Evolutionary conservation across 2,797 vertebrate species (phyloP).

Genomic region (Alcedo quadribrachys): DNA sequence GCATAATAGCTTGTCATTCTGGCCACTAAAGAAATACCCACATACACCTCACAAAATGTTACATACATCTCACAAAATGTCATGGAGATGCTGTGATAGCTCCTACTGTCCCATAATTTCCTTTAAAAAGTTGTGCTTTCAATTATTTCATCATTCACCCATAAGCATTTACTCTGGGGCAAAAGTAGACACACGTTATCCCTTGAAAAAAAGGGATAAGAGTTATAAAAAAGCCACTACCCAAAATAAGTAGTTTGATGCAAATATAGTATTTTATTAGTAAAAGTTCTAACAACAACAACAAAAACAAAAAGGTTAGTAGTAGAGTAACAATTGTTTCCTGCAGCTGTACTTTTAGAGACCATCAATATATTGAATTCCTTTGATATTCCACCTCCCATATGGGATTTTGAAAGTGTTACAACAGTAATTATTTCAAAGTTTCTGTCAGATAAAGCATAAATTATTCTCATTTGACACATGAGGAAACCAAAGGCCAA

Average conservation of each 20-base stretch:
- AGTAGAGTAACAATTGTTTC: background rate
- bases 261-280: background rate
- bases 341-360: background rate
- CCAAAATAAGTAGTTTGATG: background rate
- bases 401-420: background rate
- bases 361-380: background rate
- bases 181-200: background rate
- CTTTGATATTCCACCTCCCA: background rate
- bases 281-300: background rate
- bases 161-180: background rate
- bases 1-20: constrained; percentile 32
- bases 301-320: background rate
- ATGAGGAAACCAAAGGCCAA: background rate
- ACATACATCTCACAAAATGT: background rate
- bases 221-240: background rate
- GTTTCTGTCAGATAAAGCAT: background rate
- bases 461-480: background rate
- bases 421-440: background rate
- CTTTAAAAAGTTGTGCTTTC: background rate
- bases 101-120: constrained; percentile 14
- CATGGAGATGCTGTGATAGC: background rate
- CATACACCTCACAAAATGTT: background rate
- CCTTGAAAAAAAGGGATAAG: background rate
- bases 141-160: background rate
- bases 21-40: constrained; percentile 10